Evolutionary conservation across 64 coral and sea anemone species (phyloP).

Genomic region (Dendronephthya gigantea): DNA sequence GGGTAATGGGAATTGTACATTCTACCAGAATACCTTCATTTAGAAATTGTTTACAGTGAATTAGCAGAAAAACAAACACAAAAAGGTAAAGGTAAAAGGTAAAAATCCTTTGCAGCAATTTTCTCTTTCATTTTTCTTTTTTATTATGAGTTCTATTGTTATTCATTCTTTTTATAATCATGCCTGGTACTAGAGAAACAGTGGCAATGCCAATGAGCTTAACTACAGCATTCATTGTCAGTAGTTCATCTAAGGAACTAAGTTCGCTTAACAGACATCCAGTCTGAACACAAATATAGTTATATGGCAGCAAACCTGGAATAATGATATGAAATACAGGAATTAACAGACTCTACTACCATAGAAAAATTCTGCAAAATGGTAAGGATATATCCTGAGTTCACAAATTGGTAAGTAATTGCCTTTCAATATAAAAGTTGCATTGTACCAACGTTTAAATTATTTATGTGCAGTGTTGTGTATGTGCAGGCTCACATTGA

Average conservation of each 20-base stretch:
- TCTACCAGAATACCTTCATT: too few relatives aligned
- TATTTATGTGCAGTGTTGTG: not conserved
- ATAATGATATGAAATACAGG: too few relatives aligned
- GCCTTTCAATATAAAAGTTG: not conserved
- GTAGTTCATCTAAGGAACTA: conserved; percentile 63
- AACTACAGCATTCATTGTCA: conserved; percentile 54
- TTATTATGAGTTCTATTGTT: not conserved
- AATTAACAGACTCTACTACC: too few relatives aligned
- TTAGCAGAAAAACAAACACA: too few relatives aligned
- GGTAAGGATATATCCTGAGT: too few relatives aligned
- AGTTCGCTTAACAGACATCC: conserved; percentile 75
- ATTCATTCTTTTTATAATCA: conserved; percentile 67
- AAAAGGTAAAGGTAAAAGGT: too few relatives aligned
- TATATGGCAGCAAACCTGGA: conserved; percentile 92
- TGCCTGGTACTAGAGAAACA: conserved; percentile 59
- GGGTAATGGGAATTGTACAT: too few relatives aligned
- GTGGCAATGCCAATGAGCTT: conserved; percentile 74
- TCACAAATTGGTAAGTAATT: too few relatives aligned
- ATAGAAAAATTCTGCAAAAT: conserved; percentile 4
- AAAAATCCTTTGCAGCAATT: too few relatives aligned
- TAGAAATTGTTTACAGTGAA: too few relatives aligned
- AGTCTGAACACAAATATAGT: conserved; percentile 95
- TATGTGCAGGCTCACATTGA: too few relatives aligned
- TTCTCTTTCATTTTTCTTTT: not conserved
- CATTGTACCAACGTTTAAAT: not conserved